Conservation (phyloP, 2,113 vertebrate genomes). For the Tragelaphus buxtoni region DNA sequence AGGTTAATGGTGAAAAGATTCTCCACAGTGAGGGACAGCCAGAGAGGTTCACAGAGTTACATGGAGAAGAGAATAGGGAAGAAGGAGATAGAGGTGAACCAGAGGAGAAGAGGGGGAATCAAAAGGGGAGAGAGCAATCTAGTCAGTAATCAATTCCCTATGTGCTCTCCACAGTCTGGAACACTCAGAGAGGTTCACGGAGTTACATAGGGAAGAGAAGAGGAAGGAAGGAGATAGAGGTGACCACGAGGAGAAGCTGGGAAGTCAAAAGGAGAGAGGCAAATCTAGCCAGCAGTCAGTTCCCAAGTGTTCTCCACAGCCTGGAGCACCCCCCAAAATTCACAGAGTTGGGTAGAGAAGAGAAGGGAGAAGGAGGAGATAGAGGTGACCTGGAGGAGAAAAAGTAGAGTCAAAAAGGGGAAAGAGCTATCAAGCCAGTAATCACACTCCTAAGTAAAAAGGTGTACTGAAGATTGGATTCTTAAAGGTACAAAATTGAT, state of each 20-base stretch:
- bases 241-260: neutral
- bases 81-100: neutral
- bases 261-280: neutral
- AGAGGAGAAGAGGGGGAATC: neutral
- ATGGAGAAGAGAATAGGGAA: neutral
- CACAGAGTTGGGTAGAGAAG: neutral
- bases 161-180: neutral
- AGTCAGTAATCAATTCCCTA: neutral
- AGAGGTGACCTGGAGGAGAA: neutral
- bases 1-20: neutral
- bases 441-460: neutral
- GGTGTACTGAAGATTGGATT: neutral
- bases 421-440: neutral
- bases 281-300: neutral
- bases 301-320: neutral
- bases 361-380: neutral
- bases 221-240: neutral
- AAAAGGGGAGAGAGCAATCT: neutral
- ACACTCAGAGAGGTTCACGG: neutral
- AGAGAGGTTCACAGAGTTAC: neutral
- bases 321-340: neutral
- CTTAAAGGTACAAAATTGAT: neutral
- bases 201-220: neutral
- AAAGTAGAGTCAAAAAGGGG: neutral
- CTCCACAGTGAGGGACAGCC: neutral